Evolutionary conservation across 2,888 invertebrate genomes (phyloP), one percentile per base, ranked within the genome.

Genomic region (Trissoscelio sp.): DNA sequence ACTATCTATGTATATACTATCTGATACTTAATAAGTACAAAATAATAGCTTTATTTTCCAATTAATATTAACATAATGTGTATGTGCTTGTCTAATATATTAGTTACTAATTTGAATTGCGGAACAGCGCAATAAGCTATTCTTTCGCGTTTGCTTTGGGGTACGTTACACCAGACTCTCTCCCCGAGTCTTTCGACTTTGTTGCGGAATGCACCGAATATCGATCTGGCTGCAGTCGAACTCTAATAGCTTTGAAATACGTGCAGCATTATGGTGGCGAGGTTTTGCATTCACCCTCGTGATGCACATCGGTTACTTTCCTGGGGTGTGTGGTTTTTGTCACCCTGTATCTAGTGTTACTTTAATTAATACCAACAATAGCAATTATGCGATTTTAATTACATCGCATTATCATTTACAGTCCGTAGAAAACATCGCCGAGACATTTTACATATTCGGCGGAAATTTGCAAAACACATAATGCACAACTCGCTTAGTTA

Each of bases 201-300:
- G 83, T 80, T 83, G 82, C 80, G 85, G 84, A 86, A 87, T 86
- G 83, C 82, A 82, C 77, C 58, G 74, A 55, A 60, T 86, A 87
- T 87, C 86, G 87, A 87, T 87, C 85, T 82, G 81, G 74, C 75
- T 85, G 84, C 81, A 85, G 85, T 83, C 84, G 81, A 85, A 86
- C 84, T 84, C 81, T 86, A 87, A 87, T 85, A 85, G 84, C 84
- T 79, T 70, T 73, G 83, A 83, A 84, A 85, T 86, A 83, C 85
- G 79, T 78, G 83, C 73, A 78, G 66, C 67, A 77, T 70, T 79
- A 72, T 82, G 69, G 73, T 51, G 37, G 64, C 62, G 44, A 78
- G 66, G 74, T 69, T 82, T 70, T 74, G 74, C 66, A 46, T 58
- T 53, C 53, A 31, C 42, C 42, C 42, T 34, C 42, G 12, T 42